Base-by-base conservation (phyloP, 2,797 vertebrate genomes). In the Pseudochirops cupreus region DNA sequence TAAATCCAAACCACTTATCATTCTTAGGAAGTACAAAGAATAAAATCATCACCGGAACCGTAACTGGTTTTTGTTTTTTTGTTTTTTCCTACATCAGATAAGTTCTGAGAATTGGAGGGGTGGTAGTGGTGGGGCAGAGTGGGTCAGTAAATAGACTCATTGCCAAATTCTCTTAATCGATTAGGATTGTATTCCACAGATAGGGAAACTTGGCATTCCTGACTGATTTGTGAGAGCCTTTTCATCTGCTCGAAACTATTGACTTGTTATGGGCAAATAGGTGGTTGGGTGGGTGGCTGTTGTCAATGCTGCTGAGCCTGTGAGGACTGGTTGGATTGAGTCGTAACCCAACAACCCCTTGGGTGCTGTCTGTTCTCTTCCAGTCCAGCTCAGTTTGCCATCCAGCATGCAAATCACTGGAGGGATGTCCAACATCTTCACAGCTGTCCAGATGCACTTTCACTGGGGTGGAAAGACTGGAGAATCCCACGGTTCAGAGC, bases 401-500 rank as follows among this genome's bases (percentile, higher is more conserved):
- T 92, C 98, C 9, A 98, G 97, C 56, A 99, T 99, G 99, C 62
- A 0, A 96, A 98, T 99, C 97, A 98, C 94, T 29, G 95, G 98
- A 13, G 98, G 99, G 0, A 98, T 99, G 0, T 99, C 99, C 0
- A 97, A 97, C 0, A 21, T 52, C 82, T 99, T 99, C 98, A 99
- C 98, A 0, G 99, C 99, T 0, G 97, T 99, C 16, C 99, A 99
- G 98, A 99, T 99, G 99, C 99, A 99, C 96, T 98, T 99, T 92
- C 99, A 99, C 98, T 99, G 99, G 99, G 99, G 99, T 0, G 99
- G 99, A 11, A 98, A 97, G 95, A 98, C 99, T 95, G 96, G 98
- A 46, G 99, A 99, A 98, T 99, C 98, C 96, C 99, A 99, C 0
- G 99, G 99, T 95, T 99, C 99, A 0, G 99, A 99, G 96, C 99